Evolutionary conservation across 2,113 vertebrate species (phyloP), one percentile per base, ranked within the genome.

Genomic region (Gadus macrocephalus): DNA sequence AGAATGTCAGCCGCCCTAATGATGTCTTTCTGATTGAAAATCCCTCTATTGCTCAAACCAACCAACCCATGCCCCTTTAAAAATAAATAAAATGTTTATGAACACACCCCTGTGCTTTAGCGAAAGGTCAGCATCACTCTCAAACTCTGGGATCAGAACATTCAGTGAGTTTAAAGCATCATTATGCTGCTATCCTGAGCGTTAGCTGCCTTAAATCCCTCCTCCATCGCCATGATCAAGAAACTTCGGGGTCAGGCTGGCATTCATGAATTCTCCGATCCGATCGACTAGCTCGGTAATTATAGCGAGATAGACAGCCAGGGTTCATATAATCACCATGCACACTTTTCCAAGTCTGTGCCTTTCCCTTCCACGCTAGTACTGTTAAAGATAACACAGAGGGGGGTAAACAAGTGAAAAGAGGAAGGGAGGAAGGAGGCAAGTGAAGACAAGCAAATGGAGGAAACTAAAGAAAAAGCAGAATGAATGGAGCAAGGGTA

Each of bases 101-200:
- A 17, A 27, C 62, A 67, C 2, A 15, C 16, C 69, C 66, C 20
- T 0, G 16, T 73, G 53, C 53, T 72, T 73, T 68, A 61, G 15
- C 31, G 12, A 74, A 81, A 79, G 79, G 72, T 74, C 76, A 74
- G 62, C 25, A 62, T 72, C 64, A 64, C 28, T 71, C 53, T 35
- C 19, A 31, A 25, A 78, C 27, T 15, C 35, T 22, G 9, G 14
- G 22, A 66, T 22, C 8, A 19, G 15, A 53, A 53, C 65, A 25
- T 15, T 25, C 19, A 25, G 19, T 3, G 65, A 22, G 14, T 66
- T 66, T 66, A 22, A 66, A n/a, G 35, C 31, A 19, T 42, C 64
- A 20, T 49, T 65, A 65, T 12, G 42, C 12, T 12, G 14, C 20
- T 66, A 66, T 53, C 25, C 19, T 53, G 20, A 42, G 65, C 65